Percentiles rank a stretch among this genome's conserved stretches.
phyloP scores from a whole-genome alignment of 2,113 vertebrate species.

The Pelvicachromis taeniatus region DNA sequence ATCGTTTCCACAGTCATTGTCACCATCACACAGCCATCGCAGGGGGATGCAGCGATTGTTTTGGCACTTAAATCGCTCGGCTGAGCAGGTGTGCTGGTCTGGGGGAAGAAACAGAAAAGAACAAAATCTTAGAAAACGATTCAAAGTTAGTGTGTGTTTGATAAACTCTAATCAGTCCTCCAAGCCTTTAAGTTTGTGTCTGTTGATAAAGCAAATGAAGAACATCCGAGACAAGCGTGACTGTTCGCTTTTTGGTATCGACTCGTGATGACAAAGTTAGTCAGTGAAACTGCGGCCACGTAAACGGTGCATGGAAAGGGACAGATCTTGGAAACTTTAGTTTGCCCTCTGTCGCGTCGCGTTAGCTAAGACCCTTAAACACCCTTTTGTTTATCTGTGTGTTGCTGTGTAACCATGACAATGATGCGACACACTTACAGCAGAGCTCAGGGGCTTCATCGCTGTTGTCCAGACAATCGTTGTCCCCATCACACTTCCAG shows the following conservation, averaged over 20 bases:
- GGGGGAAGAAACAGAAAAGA: not conserved
- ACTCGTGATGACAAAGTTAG: conserved; percentile 10
- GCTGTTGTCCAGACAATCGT: conserved; percentile 97
- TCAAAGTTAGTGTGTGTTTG: not conserved
- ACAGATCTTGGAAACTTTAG: conserved; percentile 39
- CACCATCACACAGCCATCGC: conserved; percentile 95
- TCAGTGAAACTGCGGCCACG: not conserved
- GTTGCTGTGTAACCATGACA: conserved; percentile 51
- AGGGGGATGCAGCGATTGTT: conserved; percentile 97
- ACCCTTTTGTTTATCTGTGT: conserved; percentile 23
- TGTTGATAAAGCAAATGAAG: not conserved
- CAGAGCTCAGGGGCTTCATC: conserved; percentile 93
- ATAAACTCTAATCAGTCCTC: not conserved
- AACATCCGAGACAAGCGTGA: not conserved
- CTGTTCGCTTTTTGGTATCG: not conserved
- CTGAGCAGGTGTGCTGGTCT: conserved; percentile 98
- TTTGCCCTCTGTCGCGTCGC: not conserved
- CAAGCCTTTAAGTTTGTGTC: not conserved
- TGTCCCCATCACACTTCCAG: conserved; percentile 98
- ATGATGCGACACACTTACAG: conserved; percentile 75
- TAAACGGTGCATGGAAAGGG: conserved; percentile 23
- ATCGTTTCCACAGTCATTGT: conserved; percentile 94
- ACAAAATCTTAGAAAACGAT: rapidly evolving
- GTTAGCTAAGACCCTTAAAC: conserved; percentile 11
- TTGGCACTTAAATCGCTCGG: conserved; percentile 94